Evolutionary conservation across 2,797 vertebrate species (phyloP), one percentile per base, ranked within the genome.

Genomic region (Xyrichtys novacula): DNA sequence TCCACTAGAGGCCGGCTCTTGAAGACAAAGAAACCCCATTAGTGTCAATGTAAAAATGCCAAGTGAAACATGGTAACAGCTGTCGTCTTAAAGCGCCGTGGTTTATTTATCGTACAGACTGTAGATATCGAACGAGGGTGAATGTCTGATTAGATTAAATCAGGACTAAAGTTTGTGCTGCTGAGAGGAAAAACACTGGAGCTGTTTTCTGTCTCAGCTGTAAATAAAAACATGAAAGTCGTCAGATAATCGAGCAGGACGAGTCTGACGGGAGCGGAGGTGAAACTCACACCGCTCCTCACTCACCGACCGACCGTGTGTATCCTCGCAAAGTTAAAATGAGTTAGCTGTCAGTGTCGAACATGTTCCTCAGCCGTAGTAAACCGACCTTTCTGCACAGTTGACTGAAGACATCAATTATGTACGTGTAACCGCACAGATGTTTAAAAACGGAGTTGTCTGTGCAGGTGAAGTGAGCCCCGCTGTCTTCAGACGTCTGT

Each of bases 361-460:
- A 65, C 36, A 19, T 26, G 49, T 66, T 71, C 64, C 65, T 66
- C 57, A 58, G 67, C 38, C 46, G 55, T n/a, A 80, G 63, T 81
- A 69, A 73, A 70, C 71, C n/a, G 16, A 62, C 67, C 55, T 55
- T 80, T 74, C 55, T 54, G 61, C 61, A 17, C 62, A 17, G 19
- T 55, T 62, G 50, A 54, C 65, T 69, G 46, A 25, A 12, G 61
- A 47, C 52, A 73, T 85, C 40, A 79, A 79, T 80, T 52, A 80
- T 81, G 38, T 20, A 71, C n/a, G 2, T 48, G 31, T 16, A 20
- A 65, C 68, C 60, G 43, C 76, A 77, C 32, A 65, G 68, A 67
- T 64, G 66, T 72, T 80, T 46, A 55, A 76, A 80, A 81, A 76
- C 57, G 2, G 12, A 80, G 42, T 47, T 15, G 14, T 65, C 65